Evolutionary conservation across 2,888 invertebrate species (phyloP), one percentile per base, ranked within the genome.

Genomic region (Pedicia rivosa): DNA sequence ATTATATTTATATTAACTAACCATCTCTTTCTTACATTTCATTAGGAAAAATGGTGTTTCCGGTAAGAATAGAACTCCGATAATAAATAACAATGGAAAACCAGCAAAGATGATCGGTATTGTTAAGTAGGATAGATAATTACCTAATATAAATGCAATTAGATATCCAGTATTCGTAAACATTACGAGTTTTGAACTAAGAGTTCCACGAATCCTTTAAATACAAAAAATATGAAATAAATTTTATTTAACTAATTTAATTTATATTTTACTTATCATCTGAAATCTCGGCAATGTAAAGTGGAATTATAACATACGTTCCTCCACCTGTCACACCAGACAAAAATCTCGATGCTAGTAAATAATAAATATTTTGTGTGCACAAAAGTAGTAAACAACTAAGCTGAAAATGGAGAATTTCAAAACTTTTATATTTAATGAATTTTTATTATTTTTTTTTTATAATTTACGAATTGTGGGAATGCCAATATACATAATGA

Each of bases 111-210:
- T 25, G 2, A 35, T 26, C 10, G 26, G 20, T 4, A 14, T 9
- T 2, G 7, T 15, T n/a, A 5, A 6, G 16, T 35, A 35, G 5
- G 16, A 15, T 4, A 25, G 16, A 12, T 16, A 25, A 25, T 26
- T 25, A 12, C 56, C 57, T 29, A 58, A 17, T 0, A 53, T 35
- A 40, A 57, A 60, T 3, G 50, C 50, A 14, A 50, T 5, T 0
- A 59, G 40, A 1, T 57, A 44, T 2, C 62, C 61, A 4, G 47
- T 10, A 41, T 62, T 62, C 35, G 51, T 51, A 1, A 50, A 44
- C 0, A 59, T 39, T 2, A 62, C 51, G 22, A 61, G 22, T 4
- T 54, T 46, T 3, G 59, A 56, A 5, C 61, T 60, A 41, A 61
- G 40, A 22, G 46, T 44, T 8, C 60, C 60, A 3, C 60, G 57